These are phyloP conservation scores for Glaucopsyche alexis DNA, from an alignment of 2,888 invertebrate species.

Conservation along the genomic window DNA sequence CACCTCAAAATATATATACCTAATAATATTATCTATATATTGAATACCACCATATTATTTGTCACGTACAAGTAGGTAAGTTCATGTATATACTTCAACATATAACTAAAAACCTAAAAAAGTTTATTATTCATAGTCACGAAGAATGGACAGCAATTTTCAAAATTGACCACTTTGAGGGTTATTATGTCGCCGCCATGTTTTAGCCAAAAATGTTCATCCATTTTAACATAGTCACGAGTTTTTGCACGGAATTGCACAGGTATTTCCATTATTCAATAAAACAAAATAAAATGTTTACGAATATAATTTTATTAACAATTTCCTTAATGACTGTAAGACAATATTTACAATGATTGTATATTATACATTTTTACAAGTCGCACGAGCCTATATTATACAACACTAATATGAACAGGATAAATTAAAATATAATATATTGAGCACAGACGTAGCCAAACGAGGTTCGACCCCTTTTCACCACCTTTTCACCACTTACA, in stretches of 20 bases:
- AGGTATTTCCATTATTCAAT: constrained; percentile 35
- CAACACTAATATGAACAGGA: constrained; percentile 37
- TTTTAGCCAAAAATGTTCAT: neutral
- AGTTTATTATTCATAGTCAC: neutral
- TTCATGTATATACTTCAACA: neutral
- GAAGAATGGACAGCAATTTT: constrained; percentile 14
- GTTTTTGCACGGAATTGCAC: neutral
- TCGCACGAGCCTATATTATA: constrained; percentile 48
- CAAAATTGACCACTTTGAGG: neutral
- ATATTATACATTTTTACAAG: constrained; percentile 78
- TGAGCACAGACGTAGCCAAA: constrained; percentile 23
- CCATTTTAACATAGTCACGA: neutral
- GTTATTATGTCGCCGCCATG: neutral
- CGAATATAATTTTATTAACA: constrained; percentile 81
- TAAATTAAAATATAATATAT: constrained; percentile 26
- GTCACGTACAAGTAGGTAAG: too few relatives aligned
- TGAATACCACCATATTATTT: too few relatives aligned
- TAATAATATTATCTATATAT: too few relatives aligned
- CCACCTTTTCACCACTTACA: neutral
- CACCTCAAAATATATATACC: too few relatives aligned
- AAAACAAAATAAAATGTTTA: constrained; percentile 67
- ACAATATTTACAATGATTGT: constrained; percentile 77
- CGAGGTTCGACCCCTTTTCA: neutral
- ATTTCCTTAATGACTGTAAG: constrained; percentile 79
- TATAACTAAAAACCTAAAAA: neutral